Conservation (phyloP, 2,888 invertebrate species). For the Drosophila borborema region DNA sequence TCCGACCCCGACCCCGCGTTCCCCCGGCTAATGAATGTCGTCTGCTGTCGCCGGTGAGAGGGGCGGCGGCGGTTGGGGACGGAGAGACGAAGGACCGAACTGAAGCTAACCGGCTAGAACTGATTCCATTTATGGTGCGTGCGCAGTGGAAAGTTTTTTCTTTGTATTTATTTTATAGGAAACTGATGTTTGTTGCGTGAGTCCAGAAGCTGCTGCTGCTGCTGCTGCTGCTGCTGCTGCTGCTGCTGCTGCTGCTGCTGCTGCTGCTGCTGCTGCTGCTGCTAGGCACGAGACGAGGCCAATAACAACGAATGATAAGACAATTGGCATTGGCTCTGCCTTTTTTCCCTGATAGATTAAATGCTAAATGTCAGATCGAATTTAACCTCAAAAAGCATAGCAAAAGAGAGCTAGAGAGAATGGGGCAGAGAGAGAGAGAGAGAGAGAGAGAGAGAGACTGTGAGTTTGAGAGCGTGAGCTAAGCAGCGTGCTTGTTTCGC, state of each 20-base stretch:
- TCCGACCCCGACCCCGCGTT: background rate
- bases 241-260: background rate
- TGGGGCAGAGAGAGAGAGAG: background rate
- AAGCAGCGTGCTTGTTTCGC: background rate
- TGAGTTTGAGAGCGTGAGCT: background rate
- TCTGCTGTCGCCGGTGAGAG: background rate
- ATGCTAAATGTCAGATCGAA: constrained; percentile 20
- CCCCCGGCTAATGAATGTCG: constrained; percentile 8
- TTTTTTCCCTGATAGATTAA: constrained; percentile 7
- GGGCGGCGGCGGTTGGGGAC: background rate
- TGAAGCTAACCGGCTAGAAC: constrained; percentile 34
- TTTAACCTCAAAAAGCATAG: constrained; percentile 30
- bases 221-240: background rate
- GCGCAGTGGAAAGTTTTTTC: constrained; percentile 54
- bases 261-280: background rate
- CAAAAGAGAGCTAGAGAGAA: background rate
- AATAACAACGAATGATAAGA: constrained; percentile 11
- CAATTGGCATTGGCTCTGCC: constrained; percentile 13
- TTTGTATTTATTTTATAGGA: background rate
- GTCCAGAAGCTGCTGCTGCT: background rate
- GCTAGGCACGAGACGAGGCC: background rate
- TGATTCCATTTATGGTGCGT: constrained; percentile 43
- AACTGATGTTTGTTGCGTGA: background rate
- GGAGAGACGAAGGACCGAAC: background rate
- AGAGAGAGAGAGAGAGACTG: background rate